These are phyloP conservation scores for Cydia pomonella DNA, from an alignment of 1,140 invertebrate genomes.

Conservation along the genomic window DNA sequence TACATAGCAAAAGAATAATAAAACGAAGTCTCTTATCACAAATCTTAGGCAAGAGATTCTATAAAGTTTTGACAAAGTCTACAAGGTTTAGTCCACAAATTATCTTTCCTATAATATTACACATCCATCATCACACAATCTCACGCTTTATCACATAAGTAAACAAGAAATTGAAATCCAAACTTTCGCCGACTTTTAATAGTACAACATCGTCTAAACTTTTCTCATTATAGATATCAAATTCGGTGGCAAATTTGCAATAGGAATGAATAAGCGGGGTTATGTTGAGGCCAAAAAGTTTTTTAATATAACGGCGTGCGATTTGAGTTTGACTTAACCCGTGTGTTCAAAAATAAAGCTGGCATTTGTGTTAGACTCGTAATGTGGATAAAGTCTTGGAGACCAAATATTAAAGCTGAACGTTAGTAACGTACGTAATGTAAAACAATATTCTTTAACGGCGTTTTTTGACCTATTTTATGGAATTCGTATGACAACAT, in stretches of 20 bases:
- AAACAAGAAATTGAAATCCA: too few relatives aligned
- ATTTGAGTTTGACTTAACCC: slow-evolving; percentile 20
- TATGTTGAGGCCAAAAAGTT: slow-evolving; percentile 12
- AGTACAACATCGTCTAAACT: not conserved
- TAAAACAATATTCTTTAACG: too few relatives aligned
- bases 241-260: slow-evolving; percentile 21
- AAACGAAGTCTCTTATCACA: too few relatives aligned
- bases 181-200: not conserved
- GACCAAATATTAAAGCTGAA: not conserved
- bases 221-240: slow-evolving; percentile 24
- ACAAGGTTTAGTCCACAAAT: too few relatives aligned
- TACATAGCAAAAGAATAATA: too few relatives aligned
- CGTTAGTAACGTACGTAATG: not conserved
- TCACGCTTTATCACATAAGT: too few relatives aligned
- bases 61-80: too few relatives aligned
- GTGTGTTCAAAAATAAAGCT: slow-evolving; percentile 5
- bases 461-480: too few relatives aligned
- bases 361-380: not conserved
- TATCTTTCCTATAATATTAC: too few relatives aligned
- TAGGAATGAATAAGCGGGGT: slow-evolving; percentile 18
- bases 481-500: too few relatives aligned
- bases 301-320: slow-evolving; percentile 16
- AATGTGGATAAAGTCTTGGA: not conserved
- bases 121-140: too few relatives aligned
- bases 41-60: too few relatives aligned